A percentile compares a stretch with the other conserved stretches of the same genome.
Conservation (phyloP, 2,888 invertebrate genomes). For the Plemyria rubiginata region DNA sequence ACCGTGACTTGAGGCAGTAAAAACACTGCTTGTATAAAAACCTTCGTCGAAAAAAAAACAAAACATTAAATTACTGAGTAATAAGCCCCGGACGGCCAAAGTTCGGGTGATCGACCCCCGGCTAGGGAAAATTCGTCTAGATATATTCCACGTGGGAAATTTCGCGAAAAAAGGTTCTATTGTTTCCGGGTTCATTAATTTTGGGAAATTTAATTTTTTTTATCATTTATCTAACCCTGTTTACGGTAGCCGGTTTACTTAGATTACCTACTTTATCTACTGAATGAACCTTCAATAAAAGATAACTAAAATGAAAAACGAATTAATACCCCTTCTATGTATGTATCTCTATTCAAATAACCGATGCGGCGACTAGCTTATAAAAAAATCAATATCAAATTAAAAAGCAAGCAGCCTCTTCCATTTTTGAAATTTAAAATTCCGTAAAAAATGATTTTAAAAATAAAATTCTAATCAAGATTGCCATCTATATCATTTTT, state of each 20-base stretch:
- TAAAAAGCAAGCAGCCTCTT: conserved; percentile 3
- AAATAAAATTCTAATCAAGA: conserved; percentile 57
- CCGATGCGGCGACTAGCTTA: no score
- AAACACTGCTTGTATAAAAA: conserved; percentile 70
- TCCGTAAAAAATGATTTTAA: conserved; percentile 38
- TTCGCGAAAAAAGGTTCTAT: conserved; percentile 58
- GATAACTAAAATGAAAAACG: neutral
- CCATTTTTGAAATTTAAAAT: conserved; percentile 19
- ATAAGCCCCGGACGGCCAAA: conserved; percentile 71
- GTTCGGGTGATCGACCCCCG: conserved; percentile 75
- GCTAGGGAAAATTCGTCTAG: conserved; percentile 55
- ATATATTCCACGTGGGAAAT: conserved; percentile 82
- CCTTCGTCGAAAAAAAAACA: conserved; percentile 67
- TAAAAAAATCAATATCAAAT: conserved; percentile 26
- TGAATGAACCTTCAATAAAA: neutral
- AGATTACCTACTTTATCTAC: neutral
- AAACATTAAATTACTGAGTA: conserved; percentile 80
- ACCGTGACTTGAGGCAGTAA: conserved; percentile 79
- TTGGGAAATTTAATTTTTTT: conserved; percentile 42
- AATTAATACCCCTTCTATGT: no score
- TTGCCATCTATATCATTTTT: conserved; percentile 37
- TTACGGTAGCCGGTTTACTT: conserved; percentile 19
- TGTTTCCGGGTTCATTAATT: conserved; percentile 46
- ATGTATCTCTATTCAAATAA: no score
- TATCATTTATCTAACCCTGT: conserved; percentile 31